These are phyloP conservation scores for Toxonevra muliebris DNA, from an alignment of 2,888 invertebrate species.

Conservation along the genomic window DNA sequence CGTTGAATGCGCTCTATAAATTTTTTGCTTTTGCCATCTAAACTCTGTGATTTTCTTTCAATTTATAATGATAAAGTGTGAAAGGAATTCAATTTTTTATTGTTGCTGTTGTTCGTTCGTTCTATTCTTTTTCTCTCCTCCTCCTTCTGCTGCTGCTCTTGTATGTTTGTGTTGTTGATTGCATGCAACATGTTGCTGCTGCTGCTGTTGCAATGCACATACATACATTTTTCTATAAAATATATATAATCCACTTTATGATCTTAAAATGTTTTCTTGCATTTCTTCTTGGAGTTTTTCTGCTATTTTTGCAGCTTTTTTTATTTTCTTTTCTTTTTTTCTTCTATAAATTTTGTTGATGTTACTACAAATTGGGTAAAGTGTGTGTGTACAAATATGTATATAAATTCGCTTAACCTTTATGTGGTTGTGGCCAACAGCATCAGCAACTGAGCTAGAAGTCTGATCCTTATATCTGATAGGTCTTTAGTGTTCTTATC, in stretches of 20 bases:
- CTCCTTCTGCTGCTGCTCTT: not conserved
- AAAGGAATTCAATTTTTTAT: slow-evolving; percentile 27
- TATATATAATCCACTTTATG: slow-evolving; percentile 5
- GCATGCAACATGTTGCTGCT: slow-evolving; percentile 2
- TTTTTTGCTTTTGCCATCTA: not conserved
- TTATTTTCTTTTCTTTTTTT: not conserved
- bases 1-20: slow-evolving; percentile 10
- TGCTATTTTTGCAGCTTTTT: not conserved
- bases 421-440: no score
- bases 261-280: not conserved
- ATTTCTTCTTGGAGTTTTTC: not conserved
- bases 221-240: slow-evolving; percentile 1
- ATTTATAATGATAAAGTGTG: slow-evolving; percentile 30
- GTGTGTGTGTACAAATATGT: no score
- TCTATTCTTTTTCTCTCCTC: not conserved
- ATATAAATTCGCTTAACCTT: no score
- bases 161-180: not conserved
- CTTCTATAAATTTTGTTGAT: not conserved
- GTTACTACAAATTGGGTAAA: not conserved
- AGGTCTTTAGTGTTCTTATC: no score
- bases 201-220: not conserved
- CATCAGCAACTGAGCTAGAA: no score
- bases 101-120: slow-evolving; percentile 2
- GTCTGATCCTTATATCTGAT: no score
- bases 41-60: slow-evolving; percentile 28